phyloP scores from a whole-genome alignment of 2,888 invertebrate species.

The Corbicula japonica region DNA sequence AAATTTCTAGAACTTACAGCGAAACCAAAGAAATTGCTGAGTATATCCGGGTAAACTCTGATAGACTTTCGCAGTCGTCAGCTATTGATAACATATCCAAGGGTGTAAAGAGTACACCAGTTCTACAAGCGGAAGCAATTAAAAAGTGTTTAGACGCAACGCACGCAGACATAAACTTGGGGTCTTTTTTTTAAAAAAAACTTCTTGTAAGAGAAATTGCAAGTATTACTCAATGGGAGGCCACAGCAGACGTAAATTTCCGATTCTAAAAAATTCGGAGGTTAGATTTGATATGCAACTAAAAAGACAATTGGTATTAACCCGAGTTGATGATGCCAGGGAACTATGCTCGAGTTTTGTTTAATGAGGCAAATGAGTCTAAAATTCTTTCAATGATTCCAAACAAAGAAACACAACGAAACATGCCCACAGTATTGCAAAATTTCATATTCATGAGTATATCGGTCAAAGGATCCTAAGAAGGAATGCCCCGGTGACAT shows the following conservation, averaged over 20 bases:
- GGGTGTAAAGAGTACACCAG: too few relatives aligned
- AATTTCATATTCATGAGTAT: conserved; percentile 24
- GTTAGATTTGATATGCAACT: conserved; percentile 31
- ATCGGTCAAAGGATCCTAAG: conserved; percentile 24
- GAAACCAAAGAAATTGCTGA: too few relatives aligned
- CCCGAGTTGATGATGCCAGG: conserved; percentile 37
- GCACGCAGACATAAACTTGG: conserved; percentile 25
- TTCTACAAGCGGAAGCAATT: too few relatives aligned
- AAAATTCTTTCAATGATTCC: conserved; percentile 4
- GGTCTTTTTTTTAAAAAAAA: conserved; percentile 33
- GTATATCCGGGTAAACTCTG: too few relatives aligned
- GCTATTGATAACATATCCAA: too few relatives aligned
- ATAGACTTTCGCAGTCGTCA: too few relatives aligned
- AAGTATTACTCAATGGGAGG: conserved; percentile 19
- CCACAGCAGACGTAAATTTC: conserved; percentile 9
- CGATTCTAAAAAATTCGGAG: conserved; percentile 14
- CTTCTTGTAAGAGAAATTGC: conserved; percentile 21
- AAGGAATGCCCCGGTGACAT: conserved; percentile 23
- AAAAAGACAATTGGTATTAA: conserved; percentile 17
- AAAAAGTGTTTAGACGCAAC: conserved; percentile 30
- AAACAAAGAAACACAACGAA: conserved; percentile 9
- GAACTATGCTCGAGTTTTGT: conserved; percentile 25
- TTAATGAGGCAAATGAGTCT: conserved; percentile 25
- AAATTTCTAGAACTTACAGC: conserved; percentile 3
- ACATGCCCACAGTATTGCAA: conserved; percentile 4